A percentile compares a stretch with the other conserved stretches of the same genome.
phyloP scores from a whole-genome alignment of 2,113 vertebrate species.

The Raja brachyura region DNA sequence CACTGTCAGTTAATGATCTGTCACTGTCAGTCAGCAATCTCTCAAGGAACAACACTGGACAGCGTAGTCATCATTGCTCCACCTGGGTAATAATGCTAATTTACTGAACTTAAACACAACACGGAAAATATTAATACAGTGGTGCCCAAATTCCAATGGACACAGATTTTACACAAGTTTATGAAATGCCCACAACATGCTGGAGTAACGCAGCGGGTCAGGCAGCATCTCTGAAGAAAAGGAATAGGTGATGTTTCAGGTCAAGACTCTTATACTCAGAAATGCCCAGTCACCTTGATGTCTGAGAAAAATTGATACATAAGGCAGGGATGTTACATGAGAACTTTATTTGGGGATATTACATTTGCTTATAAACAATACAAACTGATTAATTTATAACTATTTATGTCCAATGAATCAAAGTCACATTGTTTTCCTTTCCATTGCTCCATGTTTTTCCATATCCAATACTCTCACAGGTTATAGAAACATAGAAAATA shows the following conservation, averaged over 20 bases:
- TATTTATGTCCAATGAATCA: too few relatives aligned
- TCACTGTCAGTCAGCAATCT: slow-evolving; percentile 49
- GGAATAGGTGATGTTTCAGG: too few relatives aligned
- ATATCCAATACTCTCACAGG: neutral
- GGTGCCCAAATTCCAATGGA: neutral
- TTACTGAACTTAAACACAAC: neutral
- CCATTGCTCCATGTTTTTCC: neutral
- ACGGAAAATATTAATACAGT: neutral
- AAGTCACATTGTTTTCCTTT: neutral
- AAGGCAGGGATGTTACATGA: too few relatives aligned
- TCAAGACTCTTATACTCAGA: too few relatives aligned
- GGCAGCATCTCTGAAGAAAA: too few relatives aligned
- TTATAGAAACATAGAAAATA: too few relatives aligned
- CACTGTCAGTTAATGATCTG: slow-evolving; percentile 42
- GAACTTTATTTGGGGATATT: neutral
- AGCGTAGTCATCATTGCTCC: slow-evolving; percentile 41
- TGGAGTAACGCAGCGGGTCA: too few relatives aligned
- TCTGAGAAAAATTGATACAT: neutral
- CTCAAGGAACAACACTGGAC: slow-evolving; percentile 41
- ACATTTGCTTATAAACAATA: too few relatives aligned
- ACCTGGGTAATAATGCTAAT: slow-evolving; percentile 37
- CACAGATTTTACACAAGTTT: neutral
- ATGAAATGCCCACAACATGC: neutral
- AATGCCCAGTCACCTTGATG: too few relatives aligned
- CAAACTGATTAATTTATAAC: too few relatives aligned